These are phyloP conservation scores for Solenopsis invicta DNA, from an alignment of 1,140 invertebrate species.

Conservation along the genomic window DNA sequence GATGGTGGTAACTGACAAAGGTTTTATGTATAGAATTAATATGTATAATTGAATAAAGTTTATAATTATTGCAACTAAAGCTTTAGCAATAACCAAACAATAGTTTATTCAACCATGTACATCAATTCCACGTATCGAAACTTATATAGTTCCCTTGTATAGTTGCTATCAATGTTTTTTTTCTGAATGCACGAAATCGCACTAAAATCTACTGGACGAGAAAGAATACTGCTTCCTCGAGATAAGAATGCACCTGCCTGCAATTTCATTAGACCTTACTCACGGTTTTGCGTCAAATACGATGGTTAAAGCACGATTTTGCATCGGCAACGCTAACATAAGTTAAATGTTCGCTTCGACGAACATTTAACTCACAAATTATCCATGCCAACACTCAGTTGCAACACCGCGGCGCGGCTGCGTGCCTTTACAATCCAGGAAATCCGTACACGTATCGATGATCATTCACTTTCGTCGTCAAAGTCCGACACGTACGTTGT, in stretches of 20 bases:
- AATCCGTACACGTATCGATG: not conserved
- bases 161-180: too few relatives aligned
- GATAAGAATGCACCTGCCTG: constrained; percentile 29
- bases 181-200: not conserved
- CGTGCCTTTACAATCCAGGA: not conserved
- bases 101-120: too few relatives aligned
- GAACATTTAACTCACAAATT: constrained; percentile 14
- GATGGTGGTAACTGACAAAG: too few relatives aligned
- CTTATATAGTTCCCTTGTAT: too few relatives aligned
- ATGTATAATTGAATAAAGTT: too few relatives aligned
- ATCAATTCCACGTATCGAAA: too few relatives aligned
- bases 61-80: too few relatives aligned
- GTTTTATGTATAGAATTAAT: too few relatives aligned
- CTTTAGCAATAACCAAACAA: too few relatives aligned
- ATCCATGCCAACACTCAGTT: not conserved
- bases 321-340: not conserved
- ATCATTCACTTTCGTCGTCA: constrained; percentile 4
- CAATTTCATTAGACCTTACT: constrained; percentile 36
- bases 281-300: constrained; percentile 15
- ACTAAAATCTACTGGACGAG: not conserved
- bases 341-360: not conserved
- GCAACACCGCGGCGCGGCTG: not conserved
- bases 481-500: not conserved
- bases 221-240: not conserved
- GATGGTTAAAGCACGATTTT: not conserved